Conservation (phyloP, 2,888 invertebrate species). For the Drosophila recens region DNA sequence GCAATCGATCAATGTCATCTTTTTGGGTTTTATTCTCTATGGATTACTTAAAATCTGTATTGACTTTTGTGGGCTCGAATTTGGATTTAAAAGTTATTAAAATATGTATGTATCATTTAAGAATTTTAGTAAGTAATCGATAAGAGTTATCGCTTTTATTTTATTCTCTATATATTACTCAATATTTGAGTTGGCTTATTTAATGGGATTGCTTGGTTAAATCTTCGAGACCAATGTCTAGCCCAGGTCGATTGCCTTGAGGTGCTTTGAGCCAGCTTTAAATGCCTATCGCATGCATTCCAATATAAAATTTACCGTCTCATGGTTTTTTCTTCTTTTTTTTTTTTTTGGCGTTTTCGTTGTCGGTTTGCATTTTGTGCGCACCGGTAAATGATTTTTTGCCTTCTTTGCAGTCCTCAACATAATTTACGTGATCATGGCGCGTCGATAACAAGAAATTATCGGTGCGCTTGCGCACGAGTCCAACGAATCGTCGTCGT, state of each 20-base stretch:
- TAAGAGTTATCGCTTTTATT: neutral
- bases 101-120: no score
- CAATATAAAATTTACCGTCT: conserved; percentile 61
- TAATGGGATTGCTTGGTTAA: conserved; percentile 4
- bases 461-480: conserved; percentile 76
- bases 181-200: neutral
- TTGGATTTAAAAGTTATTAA: conserved; percentile 18
- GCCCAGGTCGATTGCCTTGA: conserved; percentile 32
- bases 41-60: no score
- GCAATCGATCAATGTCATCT: no score
- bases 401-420: conserved; percentile 68
- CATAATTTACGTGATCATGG: conserved; percentile 82
- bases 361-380: conserved; percentile 57
- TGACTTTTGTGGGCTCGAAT: no score
- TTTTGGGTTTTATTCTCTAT: no score
- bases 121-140: neutral
- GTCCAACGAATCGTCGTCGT: conserved; percentile 38
- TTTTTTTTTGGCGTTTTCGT: conserved; percentile 36
- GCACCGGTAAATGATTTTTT: conserved; percentile 36
- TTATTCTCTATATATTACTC: neutral
- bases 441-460: conserved; percentile 82
- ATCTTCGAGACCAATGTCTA: conserved; percentile 38
- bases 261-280: conserved; percentile 46
- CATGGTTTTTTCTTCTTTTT: conserved; percentile 23
- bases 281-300: conserved; percentile 77